Evolutionary conservation across 2,888 invertebrate genomes (phyloP), one percentile per base, ranked within the genome.

Genomic region (Tenthredo notha): DNA sequence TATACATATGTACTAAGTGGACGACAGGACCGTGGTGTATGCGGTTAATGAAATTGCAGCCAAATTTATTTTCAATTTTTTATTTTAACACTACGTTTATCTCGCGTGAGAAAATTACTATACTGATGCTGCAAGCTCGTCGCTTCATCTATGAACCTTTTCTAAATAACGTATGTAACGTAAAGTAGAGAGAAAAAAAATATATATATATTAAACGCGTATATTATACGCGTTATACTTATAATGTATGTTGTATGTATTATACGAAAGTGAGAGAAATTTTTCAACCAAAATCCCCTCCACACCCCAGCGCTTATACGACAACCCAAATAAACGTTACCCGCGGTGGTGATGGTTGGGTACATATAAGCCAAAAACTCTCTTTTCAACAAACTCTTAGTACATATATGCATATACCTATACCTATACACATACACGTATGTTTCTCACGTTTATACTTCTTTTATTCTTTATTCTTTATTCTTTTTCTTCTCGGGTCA

Each of bases 1-100:
- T 37, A 37, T 29, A 29, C 10, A 9, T 3, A 29, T 12, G 2
- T 65, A 65, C 65, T 21, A 21, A 2, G 21, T 25, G n/a, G n/a
- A n/a, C 12, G n/a, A n/a, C 12, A 43, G 21, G 12, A 21, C 15
- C 37, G 40, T 21, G 72, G 43, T 74, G 43, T n/a, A n/a, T 74
- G 43, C 72, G 72, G 72, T 3, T 74, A 43, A 74, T 74, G 72
- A 74, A 74, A 74, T 74, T 25, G 72, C 72, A 74, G n/a, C 18
- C 33, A 43, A 74, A 12, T 74, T 43, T 43, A 74, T 47, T 47
- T 74, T 15, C 12, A 54, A 54, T 77, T 77, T 12, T 40, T 1
- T 77, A 33, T n/a, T 50, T 54, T 75, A 9, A 33, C 29, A 33
- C 29, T 33, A 2, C 29, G 2, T 40, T 40, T 9, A 9, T 43